Base-by-base conservation (phyloP, 2,888 invertebrate species). In the Serrognathus titanus region DNA sequence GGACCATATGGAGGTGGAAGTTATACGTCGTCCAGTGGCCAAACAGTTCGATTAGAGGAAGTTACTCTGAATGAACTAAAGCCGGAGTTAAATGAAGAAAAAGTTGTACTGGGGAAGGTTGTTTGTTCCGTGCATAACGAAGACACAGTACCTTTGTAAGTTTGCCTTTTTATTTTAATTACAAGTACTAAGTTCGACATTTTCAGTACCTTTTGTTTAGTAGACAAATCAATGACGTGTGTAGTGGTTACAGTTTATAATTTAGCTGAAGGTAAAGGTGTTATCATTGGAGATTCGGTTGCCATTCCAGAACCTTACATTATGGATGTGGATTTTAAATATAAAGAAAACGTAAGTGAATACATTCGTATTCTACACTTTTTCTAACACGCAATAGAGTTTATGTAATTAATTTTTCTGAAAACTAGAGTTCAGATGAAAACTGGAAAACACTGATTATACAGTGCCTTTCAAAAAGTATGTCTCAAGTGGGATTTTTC, bases 271-370 rank as follows among this genome's bases (percentile, higher is more conserved):
- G 90, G 90, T 0, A 86, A 86, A 71, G 93, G 93, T 41, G 87
- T 90, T 51, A 89, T 90, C 60, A 89, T 94, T 57, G 93, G 93
- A 1, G 92, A 94, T 79, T 84, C 87, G 31, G 87, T 94, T 10
- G 88, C 90, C 7, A 84, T 94, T 63, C 89, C 92, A 0, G 90
- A 90, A 71, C 93, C 93, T 0, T 81, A 76, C 65, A 73, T 89
- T 39, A 80, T 82, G 38, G 74, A 80, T 52, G 84, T 89, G 24
- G 75, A 82, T 61, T 82, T 87, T 69, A 76, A 75, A 51, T 82
- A 83, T 66, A 78, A 79, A 64, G 77, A 79, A 57, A 79, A 80
- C 73, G 86, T 86, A 75, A 76, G 78, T 73, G 59, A 48, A 6
- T 31, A 31, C 24, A 31, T 7, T 31, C 7, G 24, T 31, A 6